Percentiles rank a stretch among this genome's conserved stretches.
phyloP scores from a whole-genome alignment of 2,888 invertebrate genomes.

The Fabriciana adippe region DNA sequence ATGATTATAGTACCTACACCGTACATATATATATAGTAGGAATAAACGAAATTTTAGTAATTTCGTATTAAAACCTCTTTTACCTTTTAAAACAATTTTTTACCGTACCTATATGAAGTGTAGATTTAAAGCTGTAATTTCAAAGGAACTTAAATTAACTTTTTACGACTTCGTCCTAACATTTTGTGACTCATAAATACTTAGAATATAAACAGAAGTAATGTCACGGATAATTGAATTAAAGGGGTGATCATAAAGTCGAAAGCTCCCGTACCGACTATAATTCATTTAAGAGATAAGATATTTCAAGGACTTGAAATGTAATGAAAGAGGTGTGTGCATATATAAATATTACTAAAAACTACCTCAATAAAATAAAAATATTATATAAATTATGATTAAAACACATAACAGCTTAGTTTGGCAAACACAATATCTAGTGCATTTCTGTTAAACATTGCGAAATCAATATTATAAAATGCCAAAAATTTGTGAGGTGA shows the following conservation, averaged over 20 bases:
- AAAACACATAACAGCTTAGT: background rate
- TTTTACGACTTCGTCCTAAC: slow-evolving; percentile 24
- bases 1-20: no score
- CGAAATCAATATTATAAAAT: no score
- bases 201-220: slow-evolving; percentile 50
- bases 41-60: no score
- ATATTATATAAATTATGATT: no score
- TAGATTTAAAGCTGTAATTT: slow-evolving; percentile 7
- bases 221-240: slow-evolving; percentile 56
- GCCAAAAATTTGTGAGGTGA: no score
- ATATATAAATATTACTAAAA: background rate
- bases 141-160: slow-evolving; percentile 12
- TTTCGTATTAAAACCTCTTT: no score
- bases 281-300: slow-evolving; percentile 44
- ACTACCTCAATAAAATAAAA: background rate
- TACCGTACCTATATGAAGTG: slow-evolving; percentile 6
- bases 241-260: slow-evolving; percentile 54
- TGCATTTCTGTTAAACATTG: no score
- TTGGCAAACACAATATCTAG: no score
- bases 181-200: slow-evolving; percentile 54
- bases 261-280: slow-evolving; percentile 42
- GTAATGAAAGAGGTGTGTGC: background rate
- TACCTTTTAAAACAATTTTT: slow-evolving; percentile 6
- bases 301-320: slow-evolving; percentile 2
- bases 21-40: no score